A percentile compares a stretch with the other conserved stretches of the same genome.
These are phyloP conservation scores for Pseudomyrmex pallidus DNA, from an alignment of 1,140 invertebrate species.

Conservation along the genomic window DNA sequence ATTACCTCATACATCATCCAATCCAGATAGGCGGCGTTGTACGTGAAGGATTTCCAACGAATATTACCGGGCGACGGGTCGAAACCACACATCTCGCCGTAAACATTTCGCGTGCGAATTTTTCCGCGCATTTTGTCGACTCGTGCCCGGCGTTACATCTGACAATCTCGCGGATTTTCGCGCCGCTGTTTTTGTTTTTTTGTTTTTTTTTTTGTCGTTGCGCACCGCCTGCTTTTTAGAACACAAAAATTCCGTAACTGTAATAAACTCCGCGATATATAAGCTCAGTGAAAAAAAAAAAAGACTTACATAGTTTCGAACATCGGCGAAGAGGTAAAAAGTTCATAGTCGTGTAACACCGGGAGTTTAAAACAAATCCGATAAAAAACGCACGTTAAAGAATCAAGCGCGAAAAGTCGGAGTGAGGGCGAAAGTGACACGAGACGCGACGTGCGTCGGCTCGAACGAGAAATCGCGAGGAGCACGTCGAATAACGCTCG, in stretches of 20 bases:
- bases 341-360: background rate
- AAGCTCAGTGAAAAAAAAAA: background rate
- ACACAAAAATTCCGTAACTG: background rate
- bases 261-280: background rate
- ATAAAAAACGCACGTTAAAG: background rate
- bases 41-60: slow-evolving; percentile 44
- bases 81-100: background rate
- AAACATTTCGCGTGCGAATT: background rate
- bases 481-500: background rate
- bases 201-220: too few relatives aligned
- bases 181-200: too few relatives aligned
- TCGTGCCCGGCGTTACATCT: too few relatives aligned
- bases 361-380: background rate
- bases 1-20: slow-evolving; percentile 50
- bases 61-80: slow-evolving; percentile 8
- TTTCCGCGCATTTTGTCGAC: slow-evolving; percentile 6
- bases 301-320: background rate
- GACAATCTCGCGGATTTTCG: too few relatives aligned
- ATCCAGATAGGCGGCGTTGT: slow-evolving; percentile 36
- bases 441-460: background rate
- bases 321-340: background rate
- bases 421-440: slow-evolving; percentile 1
- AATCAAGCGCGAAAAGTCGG: background rate
- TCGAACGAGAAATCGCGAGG: too few relatives aligned
- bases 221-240: background rate